Evolutionary conservation across 1,140 invertebrate species (phyloP).

Genomic region (Bombus pyrosoma): DNA sequence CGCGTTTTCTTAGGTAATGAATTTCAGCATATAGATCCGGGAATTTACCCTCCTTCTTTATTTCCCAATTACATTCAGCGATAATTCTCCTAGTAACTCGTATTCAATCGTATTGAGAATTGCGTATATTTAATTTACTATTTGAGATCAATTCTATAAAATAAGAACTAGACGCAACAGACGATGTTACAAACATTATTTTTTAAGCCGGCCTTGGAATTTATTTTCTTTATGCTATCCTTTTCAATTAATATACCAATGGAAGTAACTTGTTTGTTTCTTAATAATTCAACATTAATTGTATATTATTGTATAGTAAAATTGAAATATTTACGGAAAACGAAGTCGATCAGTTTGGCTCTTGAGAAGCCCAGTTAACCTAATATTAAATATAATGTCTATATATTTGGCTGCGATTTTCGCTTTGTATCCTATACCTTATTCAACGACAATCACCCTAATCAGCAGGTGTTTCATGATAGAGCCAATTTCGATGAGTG

Average conservation of each 20-base stretch:
- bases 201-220: no score
- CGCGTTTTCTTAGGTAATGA: constrained; percentile 18
- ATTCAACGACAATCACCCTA: constrained; percentile 20
- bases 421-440: background rate
- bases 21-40: background rate
- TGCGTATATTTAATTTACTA: background rate
- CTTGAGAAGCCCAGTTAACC: no score
- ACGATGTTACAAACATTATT: no score
- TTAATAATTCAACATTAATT: no score
- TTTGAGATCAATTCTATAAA: background rate
- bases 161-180: background rate
- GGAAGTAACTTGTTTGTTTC: no score
- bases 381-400: no score
- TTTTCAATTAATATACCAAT: no score
- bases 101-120: no score
- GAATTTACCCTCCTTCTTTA: background rate
- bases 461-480: constrained; percentile 45
- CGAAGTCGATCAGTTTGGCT: no score
- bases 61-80: background rate
- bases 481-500: constrained; percentile 60
- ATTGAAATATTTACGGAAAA: no score
- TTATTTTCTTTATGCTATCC: no score
- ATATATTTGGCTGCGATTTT: background rate
- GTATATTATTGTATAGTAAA: no score
- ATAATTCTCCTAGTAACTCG: background rate